phyloP scores from a whole-genome alignment of 2,888 invertebrate species.

The Mallateleia sp. region DNA sequence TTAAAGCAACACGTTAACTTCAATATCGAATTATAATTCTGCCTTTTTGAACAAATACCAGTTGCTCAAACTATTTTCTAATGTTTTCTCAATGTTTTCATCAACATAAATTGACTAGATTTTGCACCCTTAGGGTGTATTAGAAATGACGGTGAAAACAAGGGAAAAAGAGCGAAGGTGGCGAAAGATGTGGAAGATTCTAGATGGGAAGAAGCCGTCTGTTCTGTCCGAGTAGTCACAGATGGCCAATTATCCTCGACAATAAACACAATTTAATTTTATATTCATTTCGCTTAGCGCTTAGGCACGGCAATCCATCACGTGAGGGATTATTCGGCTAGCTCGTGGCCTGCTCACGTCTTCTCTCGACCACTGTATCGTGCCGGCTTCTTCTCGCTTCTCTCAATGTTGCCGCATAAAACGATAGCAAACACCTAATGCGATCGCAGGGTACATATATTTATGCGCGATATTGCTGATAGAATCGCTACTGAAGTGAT shows the following conservation, averaged over 20 bases:
- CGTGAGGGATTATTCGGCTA: conserved; percentile 86
- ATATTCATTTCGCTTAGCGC: conserved; percentile 88
- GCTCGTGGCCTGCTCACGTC: conserved; percentile 84
- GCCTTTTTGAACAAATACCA: no score
- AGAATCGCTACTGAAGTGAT: conserved; percentile 83
- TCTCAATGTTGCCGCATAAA: conserved; percentile 73
- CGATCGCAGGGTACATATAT: conserved; percentile 86
- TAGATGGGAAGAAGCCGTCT: conserved; percentile 50
- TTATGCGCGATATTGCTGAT: conserved; percentile 85
- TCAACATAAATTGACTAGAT: no score
- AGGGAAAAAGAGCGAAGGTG: conserved; percentile 28
- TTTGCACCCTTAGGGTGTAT: conserved; percentile 1
- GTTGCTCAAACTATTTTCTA: no score
- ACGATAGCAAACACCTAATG: conserved; percentile 82
- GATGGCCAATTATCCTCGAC: conserved; percentile 88
- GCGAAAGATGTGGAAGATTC: conserved; percentile 41
- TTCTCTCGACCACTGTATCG: conserved; percentile 51
- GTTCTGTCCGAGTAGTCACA: conserved; percentile 84
- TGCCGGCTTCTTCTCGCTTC: conserved; percentile 57
- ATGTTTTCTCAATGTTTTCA: no score
- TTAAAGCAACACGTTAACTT: no score
- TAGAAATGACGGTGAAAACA: conserved; percentile 33
- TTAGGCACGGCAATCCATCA: conserved; percentile 86
- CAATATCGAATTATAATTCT: no score
- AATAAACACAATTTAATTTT: conserved; percentile 88